Conservation (phyloP, 2,797 vertebrate species). For the Dermochelys coriacea region DNA sequence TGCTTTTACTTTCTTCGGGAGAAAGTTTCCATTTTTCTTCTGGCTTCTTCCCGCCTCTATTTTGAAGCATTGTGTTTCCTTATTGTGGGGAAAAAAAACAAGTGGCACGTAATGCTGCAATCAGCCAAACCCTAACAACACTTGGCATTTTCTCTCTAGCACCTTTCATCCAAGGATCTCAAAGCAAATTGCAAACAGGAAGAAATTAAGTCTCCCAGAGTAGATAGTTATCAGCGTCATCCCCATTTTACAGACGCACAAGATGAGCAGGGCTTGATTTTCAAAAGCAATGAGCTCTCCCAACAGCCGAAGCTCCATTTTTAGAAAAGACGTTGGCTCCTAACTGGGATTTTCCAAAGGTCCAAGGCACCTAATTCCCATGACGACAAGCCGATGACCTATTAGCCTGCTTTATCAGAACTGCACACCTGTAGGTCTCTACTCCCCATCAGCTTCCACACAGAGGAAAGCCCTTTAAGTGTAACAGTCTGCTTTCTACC, state of each 20-base stretch:
- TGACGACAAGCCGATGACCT: not conserved
- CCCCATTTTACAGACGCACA: not conserved
- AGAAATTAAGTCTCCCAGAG: not conserved
- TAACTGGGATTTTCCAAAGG: not conserved
- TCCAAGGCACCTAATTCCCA: not conserved
- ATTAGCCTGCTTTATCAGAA: not conserved
- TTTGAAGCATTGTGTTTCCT: not conserved
- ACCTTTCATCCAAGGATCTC: not conserved
- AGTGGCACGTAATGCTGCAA: not conserved
- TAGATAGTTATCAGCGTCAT: not conserved
- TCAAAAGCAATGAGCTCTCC: not conserved
- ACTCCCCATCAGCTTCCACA: not conserved
- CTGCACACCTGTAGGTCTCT: not conserved
- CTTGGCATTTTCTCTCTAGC: not conserved
- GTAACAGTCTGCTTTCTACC: not conserved
- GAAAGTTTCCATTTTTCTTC: not conserved
- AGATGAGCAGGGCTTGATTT: not conserved
- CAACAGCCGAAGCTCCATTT: not conserved
- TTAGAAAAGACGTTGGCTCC: not conserved
- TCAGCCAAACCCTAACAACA: not conserved
- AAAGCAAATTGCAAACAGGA: not conserved
- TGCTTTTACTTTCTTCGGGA: not conserved
- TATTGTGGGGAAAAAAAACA: not conserved
- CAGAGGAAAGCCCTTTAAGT: not conserved
- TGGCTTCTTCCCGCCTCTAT: not conserved